Evolutionary conservation across 2,888 invertebrate species (phyloP).

Genomic region (Cetonia aurata): DNA sequence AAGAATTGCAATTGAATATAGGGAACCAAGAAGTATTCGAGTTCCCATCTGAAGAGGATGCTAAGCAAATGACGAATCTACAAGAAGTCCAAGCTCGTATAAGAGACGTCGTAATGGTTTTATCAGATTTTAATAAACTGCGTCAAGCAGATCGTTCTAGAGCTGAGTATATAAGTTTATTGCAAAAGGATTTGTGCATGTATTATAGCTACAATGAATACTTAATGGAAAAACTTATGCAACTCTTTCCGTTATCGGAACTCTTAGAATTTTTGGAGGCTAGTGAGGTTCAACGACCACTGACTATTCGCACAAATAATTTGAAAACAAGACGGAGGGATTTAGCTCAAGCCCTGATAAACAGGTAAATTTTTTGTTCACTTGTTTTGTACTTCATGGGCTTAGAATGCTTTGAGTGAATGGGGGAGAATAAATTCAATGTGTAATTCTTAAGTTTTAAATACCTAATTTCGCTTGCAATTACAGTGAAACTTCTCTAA

Average conservation of each 20-base stretch:
- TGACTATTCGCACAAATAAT: conserved; percentile 96
- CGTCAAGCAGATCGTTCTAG: conserved; percentile 79
- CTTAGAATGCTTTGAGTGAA: too few relatives aligned
- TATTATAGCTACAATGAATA: conserved; percentile 98
- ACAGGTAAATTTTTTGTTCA: conserved; percentile 64
- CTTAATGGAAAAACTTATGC: conserved; percentile 92
- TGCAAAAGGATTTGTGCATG: conserved; percentile 87
- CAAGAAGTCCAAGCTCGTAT: conserved; percentile 91
- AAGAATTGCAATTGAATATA: conserved; percentile 86
- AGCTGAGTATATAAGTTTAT: conserved; percentile 83
- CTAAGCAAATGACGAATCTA: conserved; percentile 78
- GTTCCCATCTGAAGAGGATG: conserved; percentile 80
- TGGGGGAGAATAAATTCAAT: too few relatives aligned
- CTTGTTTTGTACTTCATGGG: too few relatives aligned
- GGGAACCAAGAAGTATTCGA: conserved; percentile 81
- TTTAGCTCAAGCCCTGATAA: conserved; percentile 93
- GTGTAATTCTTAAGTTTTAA: too few relatives aligned
- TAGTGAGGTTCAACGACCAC: conserved; percentile 93
- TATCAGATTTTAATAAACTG: conserved; percentile 82
- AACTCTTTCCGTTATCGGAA: conserved; percentile 88
- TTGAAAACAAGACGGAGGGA: conserved; percentile 93
- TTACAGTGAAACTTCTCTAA: too few relatives aligned
- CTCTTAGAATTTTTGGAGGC: conserved; percentile 96
- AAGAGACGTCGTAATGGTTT: conserved; percentile 83
- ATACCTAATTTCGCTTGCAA: too few relatives aligned